Base-by-base conservation (phyloP, 1,140 invertebrate species). In the Antheraea mylitta region DNA sequence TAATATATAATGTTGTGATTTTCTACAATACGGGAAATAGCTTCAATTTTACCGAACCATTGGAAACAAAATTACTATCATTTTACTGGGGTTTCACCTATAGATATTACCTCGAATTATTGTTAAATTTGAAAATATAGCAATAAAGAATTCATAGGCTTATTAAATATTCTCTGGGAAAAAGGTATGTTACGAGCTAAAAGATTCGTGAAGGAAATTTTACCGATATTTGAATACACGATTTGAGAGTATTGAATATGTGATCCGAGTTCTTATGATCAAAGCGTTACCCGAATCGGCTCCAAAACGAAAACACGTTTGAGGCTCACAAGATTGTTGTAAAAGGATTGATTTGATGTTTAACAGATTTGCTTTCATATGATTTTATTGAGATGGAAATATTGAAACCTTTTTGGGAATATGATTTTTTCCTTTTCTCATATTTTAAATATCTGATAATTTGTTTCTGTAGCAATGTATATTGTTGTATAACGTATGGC, bases 331-430 rank as follows among this genome's bases (percentile, higher is more conserved):
- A 48, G 42, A 58, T n/a, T 45, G 63, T 18, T 64, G 64, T 22
- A 58, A 66, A 64, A 64, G 62, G 30, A 64, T 42, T 64, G 30
- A 66, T 66, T 18, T 36, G 53, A 0, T 18, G 18, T 18, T 30
- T 67, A 58, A 66, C 42, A 53, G 64, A 66, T 66, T 58, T 58
- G 53, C 45, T 13, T 53, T 53, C 13, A 53, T 13, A 13, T 53
- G 45, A 53, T 53, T 53, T 53, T 53, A 53, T 13, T 9, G 45
- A n/a, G 13, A 53, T 16, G 16, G 45, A 53, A 53, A 53, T 16
- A 53, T 53, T 53, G 9, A 13, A 53, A 53, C 11, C 11, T 53
- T 16, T 53, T 53, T 53, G 13, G 10, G 6, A 53, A 16, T 13
- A n/a, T 13, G 16, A 2, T 11, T 6, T 13, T 6, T 53, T 16